Base-by-base conservation (phyloP, 1,140 invertebrate species). In the Lepidurus couesii region DNA sequence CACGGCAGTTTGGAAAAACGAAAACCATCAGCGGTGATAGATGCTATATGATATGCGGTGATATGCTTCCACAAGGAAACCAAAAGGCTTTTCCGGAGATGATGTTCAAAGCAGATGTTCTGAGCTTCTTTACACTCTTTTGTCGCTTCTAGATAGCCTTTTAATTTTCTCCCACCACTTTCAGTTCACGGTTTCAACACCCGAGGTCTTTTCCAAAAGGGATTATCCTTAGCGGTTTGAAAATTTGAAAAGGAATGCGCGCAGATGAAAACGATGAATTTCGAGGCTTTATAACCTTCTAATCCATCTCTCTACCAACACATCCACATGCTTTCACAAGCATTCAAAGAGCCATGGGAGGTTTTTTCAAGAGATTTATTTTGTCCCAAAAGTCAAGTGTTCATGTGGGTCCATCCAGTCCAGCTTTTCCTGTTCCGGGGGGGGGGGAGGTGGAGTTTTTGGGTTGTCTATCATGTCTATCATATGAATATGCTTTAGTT, bases 51-150 rank as follows among this genome's bases (percentile, higher is more conserved):
- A 34, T 34, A 34, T 4, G 34, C 34, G 34, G n/a, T 21, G 13
- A 65, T 65, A 65, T 65, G 53, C 34, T 4, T 34, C 34, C 34
- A 65, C 21, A 21, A 65, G 16, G 21, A 21, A n/a, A 21, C 53
- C 53, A 65, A 65, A 13, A 65, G 9, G 21, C 16, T n/a, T 21
- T 65, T 21, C 21, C 53, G 53, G 53, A 34, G 34, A n/a, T 65
- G 53, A 65, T 65, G 21, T 65, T 21, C 53, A 65, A 65, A 65
- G 53, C 53, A 65, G 53, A 65, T 65, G 53, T 65, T 65, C 21
- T 65, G 8, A 21, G 16, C 16, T 21, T 65, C 53, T 65, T 21
- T 65, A 21, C 53, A 34, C 34, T 34, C 53, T 65, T 21, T 65
- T 65, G 16, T 65, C 13, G 16, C 53, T 21, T 65, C 45, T 16